Evolutionary conservation across 1,140 invertebrate genomes (phyloP).

Genomic region (Eubasilissa regina): DNA sequence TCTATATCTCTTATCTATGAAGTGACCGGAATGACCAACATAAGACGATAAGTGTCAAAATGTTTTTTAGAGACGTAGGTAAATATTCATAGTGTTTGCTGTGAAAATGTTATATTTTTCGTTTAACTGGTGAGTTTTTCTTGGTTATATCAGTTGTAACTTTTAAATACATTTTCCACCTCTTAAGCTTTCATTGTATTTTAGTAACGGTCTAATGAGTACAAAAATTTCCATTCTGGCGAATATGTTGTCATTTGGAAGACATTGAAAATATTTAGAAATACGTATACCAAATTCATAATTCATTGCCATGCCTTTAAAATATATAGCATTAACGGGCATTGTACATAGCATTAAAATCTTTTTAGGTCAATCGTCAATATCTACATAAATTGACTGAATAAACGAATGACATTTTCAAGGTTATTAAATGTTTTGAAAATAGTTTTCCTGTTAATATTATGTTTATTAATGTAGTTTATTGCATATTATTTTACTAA

Average conservation of each 20-base stretch:
- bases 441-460: neutral
- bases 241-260: slow-evolving; percentile 2
- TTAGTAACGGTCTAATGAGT: neutral
- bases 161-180: neutral
- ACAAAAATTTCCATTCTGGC: neutral
- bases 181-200: neutral
- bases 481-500: slow-evolving; percentile 15
- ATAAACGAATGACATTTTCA: slow-evolving; percentile 21
- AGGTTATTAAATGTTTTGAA: slow-evolving; percentile 34
- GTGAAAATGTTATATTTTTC: slow-evolving; percentile 41
- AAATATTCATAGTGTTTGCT: slow-evolving; percentile 37
- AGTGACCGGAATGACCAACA: neutral
- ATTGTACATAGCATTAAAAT: too few relatives aligned
- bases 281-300: neutral
- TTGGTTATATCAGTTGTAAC: neutral
- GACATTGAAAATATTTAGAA: slow-evolving; percentile 20
- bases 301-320: neutral
- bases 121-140: slow-evolving; percentile 21
- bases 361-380: neutral
- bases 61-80: slow-evolving; percentile 43
- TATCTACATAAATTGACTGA: neutral
- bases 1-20: too few relatives aligned
- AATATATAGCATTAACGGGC: too few relatives aligned
- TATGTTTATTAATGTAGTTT: neutral
- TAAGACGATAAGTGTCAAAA: slow-evolving; percentile 31